phyloP scores from a whole-genome alignment of 2,888 invertebrate genomes.

The Habroteleia sp. region DNA sequence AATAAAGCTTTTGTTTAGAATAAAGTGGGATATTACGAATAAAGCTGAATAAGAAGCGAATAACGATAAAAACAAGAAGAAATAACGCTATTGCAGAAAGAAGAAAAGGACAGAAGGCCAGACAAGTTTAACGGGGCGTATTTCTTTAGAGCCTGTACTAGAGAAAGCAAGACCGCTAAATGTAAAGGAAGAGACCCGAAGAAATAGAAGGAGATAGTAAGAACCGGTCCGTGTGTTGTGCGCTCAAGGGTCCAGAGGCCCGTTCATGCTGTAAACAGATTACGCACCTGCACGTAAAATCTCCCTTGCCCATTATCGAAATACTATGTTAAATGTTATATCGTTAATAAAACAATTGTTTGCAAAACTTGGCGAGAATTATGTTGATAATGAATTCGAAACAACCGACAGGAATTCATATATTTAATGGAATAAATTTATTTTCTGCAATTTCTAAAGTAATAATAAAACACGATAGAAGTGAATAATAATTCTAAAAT shows the following conservation, averaged over 20 bases:
- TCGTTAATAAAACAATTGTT: slow-evolving; percentile 27
- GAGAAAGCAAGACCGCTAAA: slow-evolving; percentile 67
- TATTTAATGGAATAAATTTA: no score
- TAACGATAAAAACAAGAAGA: slow-evolving; percentile 26
- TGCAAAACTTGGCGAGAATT: no score
- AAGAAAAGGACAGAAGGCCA: slow-evolving; percentile 63
- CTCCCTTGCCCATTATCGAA: slow-evolving; percentile 51
- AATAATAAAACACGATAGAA: no score
- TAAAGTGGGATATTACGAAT: no score
- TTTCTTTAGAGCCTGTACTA: slow-evolving; percentile 67
- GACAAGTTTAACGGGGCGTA: slow-evolving; percentile 66
- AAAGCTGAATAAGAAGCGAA: slow-evolving; percentile 20
- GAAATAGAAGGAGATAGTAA: slow-evolving; percentile 59
- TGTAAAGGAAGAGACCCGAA: slow-evolving; percentile 22
- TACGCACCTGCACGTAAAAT: slow-evolving; percentile 69
- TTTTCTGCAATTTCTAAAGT: no score
- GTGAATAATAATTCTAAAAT: no score
- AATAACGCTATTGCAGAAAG: slow-evolving; percentile 48
- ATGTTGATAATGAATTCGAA: no score
- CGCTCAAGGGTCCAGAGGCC: slow-evolving; percentile 44
- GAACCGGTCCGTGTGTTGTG: slow-evolving; percentile 56
- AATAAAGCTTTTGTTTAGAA: no score
- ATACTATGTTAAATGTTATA: slow-evolving; percentile 29
- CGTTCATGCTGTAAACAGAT: slow-evolving; percentile 68
- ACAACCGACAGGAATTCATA: no score